Evolutionary conservation across 2,113 vertebrate species (phyloP).

Genomic region (Chitala chitala): DNA sequence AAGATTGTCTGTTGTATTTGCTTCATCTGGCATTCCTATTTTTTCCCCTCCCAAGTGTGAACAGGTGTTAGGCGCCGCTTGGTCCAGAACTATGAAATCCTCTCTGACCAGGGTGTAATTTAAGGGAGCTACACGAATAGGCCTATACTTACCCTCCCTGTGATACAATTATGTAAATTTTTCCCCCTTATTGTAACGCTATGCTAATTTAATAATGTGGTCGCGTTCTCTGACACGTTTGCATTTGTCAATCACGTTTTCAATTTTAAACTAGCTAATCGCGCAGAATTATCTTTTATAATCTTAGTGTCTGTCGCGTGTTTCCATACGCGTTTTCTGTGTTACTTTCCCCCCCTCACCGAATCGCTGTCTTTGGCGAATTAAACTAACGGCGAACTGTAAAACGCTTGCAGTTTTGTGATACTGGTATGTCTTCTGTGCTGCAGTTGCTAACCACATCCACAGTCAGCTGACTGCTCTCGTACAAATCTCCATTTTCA

Average conservation of each 20-base stretch:
- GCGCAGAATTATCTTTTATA: no score
- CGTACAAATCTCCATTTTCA: not conserved
- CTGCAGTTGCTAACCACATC: not conserved
- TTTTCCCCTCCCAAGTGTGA: not conserved
- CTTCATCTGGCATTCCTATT: not conserved
- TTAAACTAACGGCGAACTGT: not conserved
- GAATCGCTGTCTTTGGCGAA: no score
- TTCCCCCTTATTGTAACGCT: no score
- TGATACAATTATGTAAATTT: not conserved
- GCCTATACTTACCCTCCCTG: not conserved
- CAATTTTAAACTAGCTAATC: no score
- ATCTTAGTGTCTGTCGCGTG: no score
- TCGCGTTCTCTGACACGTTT: no score
- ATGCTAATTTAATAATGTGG: no score
- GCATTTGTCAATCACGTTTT: no score
- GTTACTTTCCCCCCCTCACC: no score
- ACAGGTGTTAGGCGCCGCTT: constrained; percentile 12
- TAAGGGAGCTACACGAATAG: no score
- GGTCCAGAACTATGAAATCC: not conserved
- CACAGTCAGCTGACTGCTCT: not conserved
- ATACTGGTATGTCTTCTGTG: not conserved
- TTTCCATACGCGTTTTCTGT: no score
- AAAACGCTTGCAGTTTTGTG: not conserved
- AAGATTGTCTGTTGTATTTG: not conserved
- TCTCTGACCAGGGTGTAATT: no score